A percentile compares a stretch with the other conserved stretches of the same genome.
Conservation (phyloP, 2,113 vertebrate species). For the Nettapus auritus region DNA sequence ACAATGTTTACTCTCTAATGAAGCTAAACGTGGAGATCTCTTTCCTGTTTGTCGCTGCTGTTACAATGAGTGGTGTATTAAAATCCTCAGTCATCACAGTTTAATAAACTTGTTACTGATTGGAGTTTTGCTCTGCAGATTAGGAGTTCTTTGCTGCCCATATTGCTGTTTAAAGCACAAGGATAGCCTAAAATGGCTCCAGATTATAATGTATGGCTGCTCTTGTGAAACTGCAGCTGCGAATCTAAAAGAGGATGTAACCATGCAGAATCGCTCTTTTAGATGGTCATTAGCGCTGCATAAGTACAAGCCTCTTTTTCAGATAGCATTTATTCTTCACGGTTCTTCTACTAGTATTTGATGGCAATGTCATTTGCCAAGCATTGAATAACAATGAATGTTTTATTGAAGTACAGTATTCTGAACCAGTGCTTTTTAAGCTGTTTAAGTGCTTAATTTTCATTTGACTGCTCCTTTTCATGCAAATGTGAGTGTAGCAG, state of each 20-base stretch:
- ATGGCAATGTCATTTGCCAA: constrained; percentile 40
- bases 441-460: constrained; percentile 43
- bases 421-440: constrained; percentile 46
- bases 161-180: constrained; percentile 12
- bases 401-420: constrained; percentile 65
- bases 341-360: constrained; percentile 34
- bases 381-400: constrained; percentile 60
- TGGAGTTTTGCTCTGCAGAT: not conserved
- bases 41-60: not conserved
- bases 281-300: constrained; percentile 38
- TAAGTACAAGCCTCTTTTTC: constrained; percentile 39
- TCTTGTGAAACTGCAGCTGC: constrained; percentile 51
- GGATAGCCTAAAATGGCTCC: constrained; percentile 63
- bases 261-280: constrained; percentile 42
- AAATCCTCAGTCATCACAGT: not conserved
- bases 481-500: constrained; percentile 22
- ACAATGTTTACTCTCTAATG: not conserved
- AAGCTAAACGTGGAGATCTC: not conserved
- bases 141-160: not conserved
- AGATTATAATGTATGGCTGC: constrained; percentile 62
- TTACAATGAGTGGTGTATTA: not conserved
- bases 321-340: constrained; percentile 46
- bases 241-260: constrained; percentile 53
- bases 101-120: not conserved
- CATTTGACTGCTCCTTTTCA: constrained; percentile 52